phyloP scores from a whole-genome alignment of 2,888 invertebrate genomes.

The Dolichopus griseipennis region DNA sequence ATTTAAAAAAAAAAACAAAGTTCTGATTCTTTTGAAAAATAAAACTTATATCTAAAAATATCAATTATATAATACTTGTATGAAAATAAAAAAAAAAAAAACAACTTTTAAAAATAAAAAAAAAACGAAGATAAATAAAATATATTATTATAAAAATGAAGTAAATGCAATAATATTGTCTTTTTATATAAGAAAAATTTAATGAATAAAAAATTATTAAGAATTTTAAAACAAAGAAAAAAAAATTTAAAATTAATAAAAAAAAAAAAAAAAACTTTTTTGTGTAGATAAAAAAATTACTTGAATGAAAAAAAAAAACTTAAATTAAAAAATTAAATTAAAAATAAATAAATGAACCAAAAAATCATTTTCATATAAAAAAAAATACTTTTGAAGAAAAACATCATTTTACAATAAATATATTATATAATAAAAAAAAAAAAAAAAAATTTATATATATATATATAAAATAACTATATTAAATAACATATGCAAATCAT shows the following conservation, averaged over 20 bases:
- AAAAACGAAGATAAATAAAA: conserved; percentile 12
- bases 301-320: no score
- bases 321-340: no score
- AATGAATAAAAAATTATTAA: neutral
- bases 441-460: neutral
- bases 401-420: neutral
- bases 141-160: no score
- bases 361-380: neutral
- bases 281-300: neutral
- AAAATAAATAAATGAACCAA: neutral
- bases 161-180: conserved; percentile 14
- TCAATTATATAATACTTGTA: conserved; percentile 2
- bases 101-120: neutral
- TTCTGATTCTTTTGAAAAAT: no score
- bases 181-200: conserved; percentile 10
- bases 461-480: no score
- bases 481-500: neutral
- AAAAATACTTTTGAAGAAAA: neutral
- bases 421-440: neutral
- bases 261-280: neutral
- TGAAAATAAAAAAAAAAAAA: neutral
- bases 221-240: neutral
- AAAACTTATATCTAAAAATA: neutral
- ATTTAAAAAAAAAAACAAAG: no score
- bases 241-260: conserved; percentile 9